Evolutionary conservation across 2,888 invertebrate species (phyloP).

Genomic region (Dermolepida albohirtum): DNA sequence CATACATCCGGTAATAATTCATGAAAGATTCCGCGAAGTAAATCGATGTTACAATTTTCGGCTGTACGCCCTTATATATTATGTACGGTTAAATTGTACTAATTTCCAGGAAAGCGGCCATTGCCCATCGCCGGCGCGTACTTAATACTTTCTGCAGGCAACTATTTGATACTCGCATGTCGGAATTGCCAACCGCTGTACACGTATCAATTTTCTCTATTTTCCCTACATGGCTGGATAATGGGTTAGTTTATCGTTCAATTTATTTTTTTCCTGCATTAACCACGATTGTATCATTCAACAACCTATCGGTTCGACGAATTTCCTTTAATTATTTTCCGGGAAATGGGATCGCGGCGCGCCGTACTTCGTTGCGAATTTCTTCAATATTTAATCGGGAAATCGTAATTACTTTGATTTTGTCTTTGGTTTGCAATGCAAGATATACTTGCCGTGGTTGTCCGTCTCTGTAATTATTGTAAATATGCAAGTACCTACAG

Average conservation of each 20-base stretch:
- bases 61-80: constrained; percentile 48
- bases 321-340: constrained; percentile 32
- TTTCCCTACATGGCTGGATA: constrained; percentile 22
- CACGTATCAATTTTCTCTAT: constrained; percentile 48
- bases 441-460: no score
- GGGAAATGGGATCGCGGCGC: constrained; percentile 12
- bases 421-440: no score
- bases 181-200: constrained; percentile 48
- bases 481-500: no score
- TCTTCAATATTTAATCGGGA: constrained; percentile 31
- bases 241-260: constrained; percentile 39
- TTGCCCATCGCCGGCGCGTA: constrained; percentile 1
- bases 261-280: constrained; percentile 17
- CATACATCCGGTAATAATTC: constrained; percentile 40
- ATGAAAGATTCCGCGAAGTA: constrained; percentile 46
- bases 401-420: constrained; percentile 17
- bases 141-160: constrained; percentile 10
- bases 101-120: constrained; percentile 46
- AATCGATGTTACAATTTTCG: constrained; percentile 51
- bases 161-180: constrained; percentile 50
- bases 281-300: constrained; percentile 2
- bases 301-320: constrained; percentile 19
- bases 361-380: constrained; percentile 24
- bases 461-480: no score
- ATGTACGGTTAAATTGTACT: constrained; percentile 49